Evolutionary conservation across 2,113 vertebrate species (phyloP), one percentile per base, ranked within the genome.

Genomic region (Pterophyllum scalare): DNA sequence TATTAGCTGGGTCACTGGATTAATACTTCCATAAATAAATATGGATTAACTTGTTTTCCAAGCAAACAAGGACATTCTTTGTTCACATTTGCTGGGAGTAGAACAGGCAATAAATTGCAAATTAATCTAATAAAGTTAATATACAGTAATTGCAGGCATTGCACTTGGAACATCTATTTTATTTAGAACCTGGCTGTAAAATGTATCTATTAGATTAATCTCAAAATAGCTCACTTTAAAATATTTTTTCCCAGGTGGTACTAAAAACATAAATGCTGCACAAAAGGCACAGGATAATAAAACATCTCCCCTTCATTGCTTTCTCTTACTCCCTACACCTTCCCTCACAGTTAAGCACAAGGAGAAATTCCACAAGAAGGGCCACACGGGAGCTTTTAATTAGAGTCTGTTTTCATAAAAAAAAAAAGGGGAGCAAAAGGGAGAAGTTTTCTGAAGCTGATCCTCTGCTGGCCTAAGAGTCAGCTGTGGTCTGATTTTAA

Each of bases 311-410:
- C 67, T 87, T 86, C 77, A 59, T 78, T 22, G 59, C 83, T 84
- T 58, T 85, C 81, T 61, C 74, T 75, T 56, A 7, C 75, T 75
- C 61, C 61, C 75, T 72, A 59, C 61, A 33, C 19, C 75, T 76
- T 78, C 24, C 74, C 85, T 72, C 78, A 40, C 77, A 77, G 87
- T 72, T 75, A 75, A 31, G 87, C 93, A 94, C 90, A 95, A 92
- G 89, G 88, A 93, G 91, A 92, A 87, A 89, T 83, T 92, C 92
- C 94, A 88, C 79, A 86, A 14, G 75, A 59, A 94, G 77, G 84
- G 85, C 85, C 83, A 91, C 89, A 93, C 90, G 95, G 93, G 92
- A 74, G 90, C 83, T 94, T 96, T 93, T 92, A 95, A 95, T 96
- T 94, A 94, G 76, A 65, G 75, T 75, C 33, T 35, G 56, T 74